Evolutionary conservation across 2,888 invertebrate species (phyloP).

Genomic region (Nomada ruficornis): DNA sequence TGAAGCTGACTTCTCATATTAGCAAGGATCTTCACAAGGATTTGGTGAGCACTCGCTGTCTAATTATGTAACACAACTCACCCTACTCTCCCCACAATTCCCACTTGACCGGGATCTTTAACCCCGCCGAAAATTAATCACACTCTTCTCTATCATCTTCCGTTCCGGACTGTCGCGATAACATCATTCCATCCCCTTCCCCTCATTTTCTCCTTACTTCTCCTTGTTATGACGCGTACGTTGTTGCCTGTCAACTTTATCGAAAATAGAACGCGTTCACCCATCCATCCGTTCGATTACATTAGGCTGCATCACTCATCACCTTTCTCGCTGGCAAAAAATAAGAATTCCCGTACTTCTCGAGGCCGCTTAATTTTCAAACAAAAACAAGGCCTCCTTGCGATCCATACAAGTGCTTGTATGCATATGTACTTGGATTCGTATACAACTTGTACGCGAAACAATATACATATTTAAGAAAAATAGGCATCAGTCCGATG

Average conservation of each 20-base stretch:
- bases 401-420: not conserved
- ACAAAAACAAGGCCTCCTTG: not conserved
- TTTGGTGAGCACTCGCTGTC: conserved; percentile 89
- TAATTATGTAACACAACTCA: conserved; percentile 51
- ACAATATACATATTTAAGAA: not conserved
- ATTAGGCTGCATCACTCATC: too few relatives aligned
- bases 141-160: not conserved
- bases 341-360: too few relatives aligned
- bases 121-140: not conserved
- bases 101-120: conserved; percentile 8
- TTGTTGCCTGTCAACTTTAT: not conserved
- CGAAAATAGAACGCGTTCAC: too few relatives aligned
- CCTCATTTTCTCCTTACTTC: not conserved
- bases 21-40: conserved; percentile 98
- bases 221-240: not conserved
- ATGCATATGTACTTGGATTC: not conserved
- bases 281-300: too few relatives aligned
- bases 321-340: too few relatives aligned
- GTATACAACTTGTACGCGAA: not conserved
- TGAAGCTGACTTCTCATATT: conserved; percentile 95
- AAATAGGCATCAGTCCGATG: too few relatives aligned
- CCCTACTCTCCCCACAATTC: conserved; percentile 18
- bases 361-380: not conserved
- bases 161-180: not conserved
- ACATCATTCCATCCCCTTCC: not conserved